Conservation (phyloP, 1,140 invertebrate species). For the Bombyx mori region DNA sequence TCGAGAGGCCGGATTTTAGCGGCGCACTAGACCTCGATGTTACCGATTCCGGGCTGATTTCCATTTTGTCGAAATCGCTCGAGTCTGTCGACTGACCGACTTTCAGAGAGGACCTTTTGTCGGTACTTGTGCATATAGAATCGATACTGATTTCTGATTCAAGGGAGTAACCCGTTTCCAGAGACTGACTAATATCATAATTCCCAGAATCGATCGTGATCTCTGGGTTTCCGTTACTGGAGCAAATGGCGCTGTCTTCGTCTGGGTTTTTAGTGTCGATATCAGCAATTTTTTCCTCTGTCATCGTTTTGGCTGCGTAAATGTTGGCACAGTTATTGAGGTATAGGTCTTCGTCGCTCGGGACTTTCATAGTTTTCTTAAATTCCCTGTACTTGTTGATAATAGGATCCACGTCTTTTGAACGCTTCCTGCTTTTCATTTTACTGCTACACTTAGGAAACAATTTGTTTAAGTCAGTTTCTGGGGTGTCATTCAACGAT, state of each 20-base stretch:
- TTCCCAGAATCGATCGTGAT: conserved; percentile 65
- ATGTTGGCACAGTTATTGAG: conserved; percentile 67
- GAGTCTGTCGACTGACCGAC: conserved; percentile 69
- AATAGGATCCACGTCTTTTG: conserved; percentile 61
- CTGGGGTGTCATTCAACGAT: conserved; percentile 51
- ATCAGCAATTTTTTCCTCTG: conserved; percentile 48
- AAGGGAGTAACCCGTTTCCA: conserved; percentile 67
- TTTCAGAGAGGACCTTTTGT: conserved; percentile 65
- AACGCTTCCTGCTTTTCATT: conserved; percentile 61
- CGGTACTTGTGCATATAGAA: conserved; percentile 62
- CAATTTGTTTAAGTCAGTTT: conserved; percentile 58
- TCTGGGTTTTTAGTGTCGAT: conserved; percentile 59
- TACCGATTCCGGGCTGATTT: conserved; percentile 68
- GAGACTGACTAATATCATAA: conserved; percentile 63
- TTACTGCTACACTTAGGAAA: conserved; percentile 65
- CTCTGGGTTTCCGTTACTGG: conserved; percentile 68
- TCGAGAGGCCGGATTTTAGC: conserved; percentile 71
- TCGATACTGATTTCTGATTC: conserved; percentile 70
- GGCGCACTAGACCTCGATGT: conserved; percentile 63
- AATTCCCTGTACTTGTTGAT: conserved; percentile 65
- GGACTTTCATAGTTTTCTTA: conserved; percentile 61
- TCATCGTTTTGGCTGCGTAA: conserved; percentile 51
- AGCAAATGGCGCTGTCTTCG: conserved; percentile 65
- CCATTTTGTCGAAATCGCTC: conserved; percentile 67
- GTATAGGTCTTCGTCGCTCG: conserved; percentile 61